Percentiles rank a stretch among this genome's conserved stretches.
phyloP scores from a whole-genome alignment of 2,888 invertebrate species.

The Imbricaverruca yamaguchii region DNA sequence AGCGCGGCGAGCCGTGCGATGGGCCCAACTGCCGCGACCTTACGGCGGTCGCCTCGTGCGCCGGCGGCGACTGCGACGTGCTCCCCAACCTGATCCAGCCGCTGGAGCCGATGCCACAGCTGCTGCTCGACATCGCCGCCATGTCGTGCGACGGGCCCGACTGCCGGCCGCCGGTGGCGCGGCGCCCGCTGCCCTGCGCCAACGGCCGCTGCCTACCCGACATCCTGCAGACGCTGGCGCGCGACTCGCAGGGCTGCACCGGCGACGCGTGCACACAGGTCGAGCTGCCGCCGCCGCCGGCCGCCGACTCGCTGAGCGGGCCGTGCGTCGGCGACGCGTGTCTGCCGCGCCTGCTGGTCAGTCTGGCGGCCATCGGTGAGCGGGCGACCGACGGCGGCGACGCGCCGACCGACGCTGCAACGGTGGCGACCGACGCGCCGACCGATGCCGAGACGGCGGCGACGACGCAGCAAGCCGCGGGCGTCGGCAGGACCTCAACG shows the following conservation, averaged over 20 bases:
- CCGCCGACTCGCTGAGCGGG: background rate
- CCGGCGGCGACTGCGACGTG: background rate
- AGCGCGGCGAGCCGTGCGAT: background rate
- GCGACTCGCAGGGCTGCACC: background rate
- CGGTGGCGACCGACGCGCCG: background rate
- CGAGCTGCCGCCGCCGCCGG: background rate
- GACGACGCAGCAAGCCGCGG: background rate
- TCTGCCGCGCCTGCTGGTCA: background rate
- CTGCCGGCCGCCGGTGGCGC: background rate
- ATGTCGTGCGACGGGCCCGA: background rate
- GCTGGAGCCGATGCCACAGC: background rate
- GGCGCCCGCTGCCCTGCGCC: too few relatives aligned
- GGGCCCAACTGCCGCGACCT: background rate
- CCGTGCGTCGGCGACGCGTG: background rate
- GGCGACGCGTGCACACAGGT: background rate
- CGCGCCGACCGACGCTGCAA: background rate
- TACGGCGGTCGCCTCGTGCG: background rate
- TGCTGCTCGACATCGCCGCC: background rate
- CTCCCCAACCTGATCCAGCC: background rate
- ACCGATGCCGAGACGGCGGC: background rate
- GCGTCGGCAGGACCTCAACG: background rate
- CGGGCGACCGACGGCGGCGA: background rate
- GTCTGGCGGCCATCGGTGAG: background rate
- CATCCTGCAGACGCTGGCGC: conserved; percentile 10
- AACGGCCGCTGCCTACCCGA: background rate